Evolutionary conservation across 2,113 vertebrate species (phyloP).

Genomic region (Sinocyclocheilus anophthalmus): DNA sequence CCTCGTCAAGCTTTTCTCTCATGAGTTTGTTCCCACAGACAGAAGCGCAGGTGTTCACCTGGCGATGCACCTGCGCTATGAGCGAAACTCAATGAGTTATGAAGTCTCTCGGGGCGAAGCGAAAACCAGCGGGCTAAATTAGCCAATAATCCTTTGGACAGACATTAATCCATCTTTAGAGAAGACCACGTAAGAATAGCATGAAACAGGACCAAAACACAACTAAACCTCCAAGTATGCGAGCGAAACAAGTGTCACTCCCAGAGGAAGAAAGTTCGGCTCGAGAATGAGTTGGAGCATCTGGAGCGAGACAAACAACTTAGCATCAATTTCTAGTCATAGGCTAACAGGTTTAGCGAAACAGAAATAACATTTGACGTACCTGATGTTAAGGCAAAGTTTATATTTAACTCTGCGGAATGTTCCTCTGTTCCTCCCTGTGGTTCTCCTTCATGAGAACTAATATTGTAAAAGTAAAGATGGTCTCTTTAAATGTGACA

Average conservation of each 20-base stretch:
- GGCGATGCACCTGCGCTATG: conserved; percentile 38
- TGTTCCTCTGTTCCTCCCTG: neutral
- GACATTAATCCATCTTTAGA: conserved; percentile 16
- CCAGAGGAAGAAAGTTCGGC: neutral
- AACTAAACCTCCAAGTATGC: neutral
- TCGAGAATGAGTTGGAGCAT: neutral
- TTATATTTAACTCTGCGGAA: neutral
- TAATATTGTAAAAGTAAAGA: neutral
- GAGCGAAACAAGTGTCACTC: neutral
- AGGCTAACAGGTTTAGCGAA: conserved; percentile 28
- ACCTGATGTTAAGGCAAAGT: conserved; percentile 23
- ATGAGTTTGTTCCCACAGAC: neutral
- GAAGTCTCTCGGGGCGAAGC: neutral
- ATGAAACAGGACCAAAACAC: neutral
- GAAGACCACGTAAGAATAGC: neutral
- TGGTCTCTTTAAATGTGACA: neutral
- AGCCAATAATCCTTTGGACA: conserved; percentile 25
- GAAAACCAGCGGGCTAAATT: neutral
- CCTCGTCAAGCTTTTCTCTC: conserved; percentile 17
- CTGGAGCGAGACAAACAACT: neutral
- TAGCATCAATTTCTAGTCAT: conserved; percentile 7
- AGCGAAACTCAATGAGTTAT: neutral
- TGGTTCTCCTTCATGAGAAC: conserved; percentile 11
- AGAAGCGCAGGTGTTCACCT: conserved; percentile 32
- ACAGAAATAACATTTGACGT: neutral